Evolutionary conservation across 1,140 invertebrate species (phyloP), one percentile per base, ranked within the genome.

Genomic region (Chlorops oryzae): DNA sequence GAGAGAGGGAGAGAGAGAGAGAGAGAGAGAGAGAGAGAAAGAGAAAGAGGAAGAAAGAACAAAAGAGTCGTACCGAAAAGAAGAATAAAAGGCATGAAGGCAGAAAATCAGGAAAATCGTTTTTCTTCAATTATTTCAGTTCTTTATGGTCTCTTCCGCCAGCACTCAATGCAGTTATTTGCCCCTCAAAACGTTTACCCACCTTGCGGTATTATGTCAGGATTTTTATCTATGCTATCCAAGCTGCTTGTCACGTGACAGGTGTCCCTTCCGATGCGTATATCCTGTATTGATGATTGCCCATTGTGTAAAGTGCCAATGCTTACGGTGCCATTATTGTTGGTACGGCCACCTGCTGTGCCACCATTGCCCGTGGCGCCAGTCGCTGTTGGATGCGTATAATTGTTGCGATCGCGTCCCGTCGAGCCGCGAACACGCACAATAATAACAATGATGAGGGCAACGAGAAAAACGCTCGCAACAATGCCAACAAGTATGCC

Each of bases 151-250:
- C 18, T 18, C 12, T 40, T 40, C 12, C 18, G 18, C 12, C 38
- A 9, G 12, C 38, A 9, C 10, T 10, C 28, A 32, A 10, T 32
- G 9, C 28, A 32, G 15, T 15, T 15, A 32, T 32, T 15, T 9
- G 15, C 28, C 15, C 28, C 15, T 10, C 28, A 32, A 32, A 40
- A 21, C 21, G 9, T 24, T 47, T 39, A 62, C 57, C 55, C 82
- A 70, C 81, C 82, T 61, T 85, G 83, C 42, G 85, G 85, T 69
- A 87, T 85, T 51, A 87, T 84, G 64, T 87, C 85, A 0, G 85
- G 85, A 73, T 87, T 84, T 67, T 86, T 87, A 61, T 86, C 84
- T 60, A 82, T 75, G 65, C 83, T 84, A 59, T 84, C 82, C 28
- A 79, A 67, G 54, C 77, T 80, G 57, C 67, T 70, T 22, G 59